Conservation (phyloP, 2,113 vertebrate genomes). For the Eidolon helvum region DNA sequence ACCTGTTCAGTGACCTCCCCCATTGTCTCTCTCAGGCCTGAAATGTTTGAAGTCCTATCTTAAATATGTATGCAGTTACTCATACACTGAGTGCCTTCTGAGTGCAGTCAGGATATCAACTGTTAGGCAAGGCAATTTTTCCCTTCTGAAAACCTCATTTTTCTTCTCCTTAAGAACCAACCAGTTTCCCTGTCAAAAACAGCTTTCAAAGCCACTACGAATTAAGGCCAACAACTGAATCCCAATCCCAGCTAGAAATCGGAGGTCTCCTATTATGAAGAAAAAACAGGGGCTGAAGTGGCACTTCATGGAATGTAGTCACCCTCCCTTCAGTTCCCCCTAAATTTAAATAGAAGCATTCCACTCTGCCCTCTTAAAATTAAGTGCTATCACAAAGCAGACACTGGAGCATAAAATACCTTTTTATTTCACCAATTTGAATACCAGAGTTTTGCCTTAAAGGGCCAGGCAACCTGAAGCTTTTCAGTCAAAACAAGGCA, state of each 20-base stretch:
- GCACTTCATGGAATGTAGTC: neutral
- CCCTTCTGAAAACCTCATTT: neutral
- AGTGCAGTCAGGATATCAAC: neutral
- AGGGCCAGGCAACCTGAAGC: slow-evolving; percentile 46
- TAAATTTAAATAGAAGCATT: slow-evolving; percentile 58
- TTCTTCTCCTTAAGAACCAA: neutral
- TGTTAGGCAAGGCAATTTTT: neutral
- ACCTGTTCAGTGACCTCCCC: neutral
- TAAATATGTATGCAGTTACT: neutral
- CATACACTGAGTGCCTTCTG: neutral
- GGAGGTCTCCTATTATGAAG: neutral
- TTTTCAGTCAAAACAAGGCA: slow-evolving; percentile 47
- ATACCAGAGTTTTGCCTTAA: slow-evolving; percentile 55
- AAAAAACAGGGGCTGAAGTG: neutral
- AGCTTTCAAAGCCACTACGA: slow-evolving; percentile 16
- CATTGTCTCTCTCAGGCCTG: neutral
- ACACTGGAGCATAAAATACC: slow-evolving; percentile 48
- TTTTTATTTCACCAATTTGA: slow-evolving; percentile 65
- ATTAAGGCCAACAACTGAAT: neutral
- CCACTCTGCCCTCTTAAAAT: slow-evolving; percentile 58
- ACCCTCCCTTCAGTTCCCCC: neutral
- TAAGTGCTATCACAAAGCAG: slow-evolving; percentile 56
- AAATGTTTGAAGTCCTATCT: neutral
- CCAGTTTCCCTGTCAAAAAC: neutral
- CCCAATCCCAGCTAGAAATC: neutral